Base-by-base conservation (phyloP, 2,888 invertebrate species). In the Drosophila merina region DNA sequence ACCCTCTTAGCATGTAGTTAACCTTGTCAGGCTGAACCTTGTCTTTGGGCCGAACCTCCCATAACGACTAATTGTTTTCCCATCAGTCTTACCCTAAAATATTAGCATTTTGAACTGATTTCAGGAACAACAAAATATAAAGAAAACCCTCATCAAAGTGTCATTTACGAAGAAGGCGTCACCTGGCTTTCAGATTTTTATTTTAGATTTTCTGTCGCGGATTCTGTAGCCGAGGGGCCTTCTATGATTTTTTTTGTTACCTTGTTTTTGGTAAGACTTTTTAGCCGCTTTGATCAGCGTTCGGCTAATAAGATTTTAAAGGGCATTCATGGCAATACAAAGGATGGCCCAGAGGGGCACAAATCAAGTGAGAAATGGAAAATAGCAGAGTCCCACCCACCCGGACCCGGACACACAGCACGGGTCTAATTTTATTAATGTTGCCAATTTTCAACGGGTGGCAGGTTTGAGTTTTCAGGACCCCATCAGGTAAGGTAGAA, bases 361-460 rank as follows among this genome's bases (percentile, higher is more conserved):
- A 51, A 70, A 70, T 68, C 73, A 55, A 64, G 68, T 67, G 74
- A 74, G 79, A 79, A 76, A 79, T 63, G 63, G 49, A 12, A 42
- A 64, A 63, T 64, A 30, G 50, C 36, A 44, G 31, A 48, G 28
- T 14, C n/a, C 30, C 72, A 4, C 33, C 31, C 33, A 20, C 20
- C 20, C 20, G 20, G 20, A 20, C 20, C 20, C 20, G 20, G 20
- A 20, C 33, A 5, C 33, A 33, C n/a, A 33, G n/a, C 33, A 66
- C 72, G 70, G 62, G 71, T 76, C 77, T 88, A 88, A 88, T 88
- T 88, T 88, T 88, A 88, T 88, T 88, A 89, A 89, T 88, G 88
- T 83, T 88, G 79, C 73, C 89, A 89, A 88, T 88, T 83, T 83
- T 66, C 42, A 58, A 62, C 59, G 66, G 66, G 55, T 74, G 74